Base-by-base conservation (phyloP, 2,113 vertebrate species). In the Microcebus jonahi region DNA sequence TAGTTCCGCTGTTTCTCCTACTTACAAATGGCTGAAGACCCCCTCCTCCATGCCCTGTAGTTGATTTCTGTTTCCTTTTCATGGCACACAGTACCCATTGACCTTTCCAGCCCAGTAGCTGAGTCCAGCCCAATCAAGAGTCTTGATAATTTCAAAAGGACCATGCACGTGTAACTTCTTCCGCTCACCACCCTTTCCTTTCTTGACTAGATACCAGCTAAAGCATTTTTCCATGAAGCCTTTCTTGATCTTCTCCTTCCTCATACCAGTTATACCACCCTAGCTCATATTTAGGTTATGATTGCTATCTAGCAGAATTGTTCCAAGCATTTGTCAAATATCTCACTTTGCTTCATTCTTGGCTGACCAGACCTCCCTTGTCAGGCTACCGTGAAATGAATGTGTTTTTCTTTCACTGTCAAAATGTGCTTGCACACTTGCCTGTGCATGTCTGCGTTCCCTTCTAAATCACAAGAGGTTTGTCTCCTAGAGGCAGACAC, bases 401-500 rank as follows among this genome's bases (percentile, higher is more conserved):
- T 61, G 34, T 50, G 8, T 77, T 85, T 92, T 63, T 63, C 42
- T 27, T 1, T 34, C 15, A 4, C 1, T 70, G 45, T 55, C n/a
- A 31, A 80, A 36, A 48, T 68, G 29, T 63, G 20, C 20, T 36
- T 84, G 5, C 17, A 11, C 2, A 4, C 0, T 0, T 5, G 4
- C 42, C 2, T 34, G 4, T 29, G 29, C 25, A 27, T 5, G 17
- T 77, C n/a, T 80, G 14, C 20, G 1, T 29, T 90, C 57, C 17
- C 13, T 73, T 71, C 36, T 10, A 81, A 90, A 50, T 53, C n/a
- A 1, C 50, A 20, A 57, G 42, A 53, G 1, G 17, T 55, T 55
- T 55, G 53, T 71, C 65, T 65, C 59, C 10, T 63, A 12, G 34
- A 79, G 11, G 2, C 10, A 48, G 21, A 10, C 6, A 23, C 29